Base-by-base conservation (phyloP, 1,140 invertebrate species). In the Protaetia brevitarsis region DNA sequence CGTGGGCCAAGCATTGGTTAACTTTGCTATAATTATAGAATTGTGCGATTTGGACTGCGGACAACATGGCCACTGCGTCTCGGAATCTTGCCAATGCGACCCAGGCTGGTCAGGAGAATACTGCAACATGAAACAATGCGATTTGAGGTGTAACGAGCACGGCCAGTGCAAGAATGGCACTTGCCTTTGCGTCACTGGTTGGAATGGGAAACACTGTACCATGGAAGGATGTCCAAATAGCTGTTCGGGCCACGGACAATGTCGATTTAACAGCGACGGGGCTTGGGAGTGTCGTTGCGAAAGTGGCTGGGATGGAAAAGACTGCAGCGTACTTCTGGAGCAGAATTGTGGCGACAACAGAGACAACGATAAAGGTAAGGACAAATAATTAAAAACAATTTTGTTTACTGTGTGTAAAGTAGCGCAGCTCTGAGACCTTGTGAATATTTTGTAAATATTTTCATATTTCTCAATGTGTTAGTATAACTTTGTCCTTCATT, bases 81-180 rank as follows among this genome's bases (percentile, higher is more conserved):
- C 94, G 64, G 93, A 95, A 73, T 85, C 89, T 1, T 99, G 96
- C 79, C 86, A 90, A 58, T 99, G 96, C 77, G 85, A 93, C 67
- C 78, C 86, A 5, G 95, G 94, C 8, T 98, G 95, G 95, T 89
- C 88, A 28, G 96, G 96, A 19, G 88, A 92, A 63, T 87, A 88
- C 63, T 98, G 96, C 79, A 94, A 95, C 73, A 83, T 91, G 29
- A 89, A 92, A 73, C 86, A 92, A 64, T 98, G 96, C 79, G 94
- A 97, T 79, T 80, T 86, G n/a, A 66, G 95, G 23, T 99, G 96
- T 81, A 91, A 93, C 72, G 92, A 94, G 70, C 95, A 97, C 74
- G 97, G 97, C 1, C 93, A 95, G 77, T 99, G 97, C 81, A 94
- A 96, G 80, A 98, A 98, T 79, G 96, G 96, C 23, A 97, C 93